These are phyloP conservation scores for Tinamus guttatus DNA, from an alignment of 2,113 vertebrate species.

Conservation along the genomic window DNA sequence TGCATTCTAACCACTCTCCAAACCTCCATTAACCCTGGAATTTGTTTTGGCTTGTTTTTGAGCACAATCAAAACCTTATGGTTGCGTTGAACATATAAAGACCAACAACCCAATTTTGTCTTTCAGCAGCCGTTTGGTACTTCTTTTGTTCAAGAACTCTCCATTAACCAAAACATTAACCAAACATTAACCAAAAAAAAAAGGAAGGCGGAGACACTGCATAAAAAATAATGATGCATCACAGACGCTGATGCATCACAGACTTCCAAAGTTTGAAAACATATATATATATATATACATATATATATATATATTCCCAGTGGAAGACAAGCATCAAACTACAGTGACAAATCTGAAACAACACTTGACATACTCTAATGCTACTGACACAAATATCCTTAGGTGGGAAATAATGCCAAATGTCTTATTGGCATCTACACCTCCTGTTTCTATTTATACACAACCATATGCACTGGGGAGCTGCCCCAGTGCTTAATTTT, in stretches of 20 bases:
- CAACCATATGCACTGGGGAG: background rate
- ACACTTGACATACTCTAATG: background rate
- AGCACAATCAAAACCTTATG: conserved; percentile 55
- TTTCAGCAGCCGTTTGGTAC: conserved; percentile 4
- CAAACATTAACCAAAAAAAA: background rate
- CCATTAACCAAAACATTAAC: background rate
- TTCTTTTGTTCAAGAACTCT: background rate
- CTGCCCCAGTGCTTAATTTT: background rate
- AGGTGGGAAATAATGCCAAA: background rate
- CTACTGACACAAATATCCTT: background rate
- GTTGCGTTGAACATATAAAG: background rate
- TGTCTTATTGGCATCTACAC: background rate
- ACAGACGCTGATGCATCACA: background rate
- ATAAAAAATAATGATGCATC: background rate
- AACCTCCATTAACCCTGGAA: conserved; percentile 31
- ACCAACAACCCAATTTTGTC: background rate
- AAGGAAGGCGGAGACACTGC: background rate
- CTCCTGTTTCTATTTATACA: background rate
- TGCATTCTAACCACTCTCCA: conserved; percentile 24
- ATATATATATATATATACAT: background rate
- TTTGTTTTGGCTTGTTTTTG: conserved; percentile 36
- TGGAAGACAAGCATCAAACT: background rate
- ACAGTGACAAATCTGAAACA: background rate
- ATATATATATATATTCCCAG: background rate
- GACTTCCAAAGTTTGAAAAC: background rate